Evolutionary conservation across 1,140 invertebrate species (phyloP).

Genomic region (Atta texana): DNA sequence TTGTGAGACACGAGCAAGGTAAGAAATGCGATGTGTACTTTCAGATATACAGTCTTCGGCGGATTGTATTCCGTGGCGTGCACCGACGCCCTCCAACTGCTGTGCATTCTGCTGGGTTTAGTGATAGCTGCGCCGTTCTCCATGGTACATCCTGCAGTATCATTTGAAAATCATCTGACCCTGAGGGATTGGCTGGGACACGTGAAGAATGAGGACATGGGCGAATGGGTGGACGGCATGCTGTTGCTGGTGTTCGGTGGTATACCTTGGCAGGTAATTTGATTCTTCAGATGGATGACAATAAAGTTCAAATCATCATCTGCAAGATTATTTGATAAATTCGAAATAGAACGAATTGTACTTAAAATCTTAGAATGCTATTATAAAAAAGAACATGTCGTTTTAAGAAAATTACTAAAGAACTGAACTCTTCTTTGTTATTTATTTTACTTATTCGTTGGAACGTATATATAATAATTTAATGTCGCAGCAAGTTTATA

Average conservation of each 20-base stretch:
- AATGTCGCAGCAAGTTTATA: too few relatives aligned
- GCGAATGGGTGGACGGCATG: slow-evolving; percentile 90
- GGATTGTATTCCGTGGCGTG: slow-evolving; percentile 93
- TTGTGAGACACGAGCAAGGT: not conserved
- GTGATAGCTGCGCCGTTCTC: slow-evolving; percentile 88
- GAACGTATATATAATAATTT: too few relatives aligned
- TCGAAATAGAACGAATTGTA: not conserved
- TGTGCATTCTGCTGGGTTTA: slow-evolving; percentile 92
- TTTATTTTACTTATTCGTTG: not conserved
- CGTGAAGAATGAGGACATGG: slow-evolving; percentile 87
- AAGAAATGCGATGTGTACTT: slow-evolving; percentile 12
- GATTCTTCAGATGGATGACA: not conserved
- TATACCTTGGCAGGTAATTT: slow-evolving; percentile 93
- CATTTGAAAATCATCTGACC: slow-evolving; percentile 84
- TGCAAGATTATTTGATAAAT: not conserved
- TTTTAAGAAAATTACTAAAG: not conserved
- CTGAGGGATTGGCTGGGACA: slow-evolving; percentile 89
- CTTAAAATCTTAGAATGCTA: not conserved
- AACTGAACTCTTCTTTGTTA: not conserved
- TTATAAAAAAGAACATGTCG: not conserved
- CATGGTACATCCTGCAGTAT: slow-evolving; percentile 87
- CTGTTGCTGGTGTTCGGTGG: slow-evolving; percentile 93
- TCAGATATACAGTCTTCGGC: slow-evolving; percentile 91
- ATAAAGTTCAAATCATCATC: not conserved
- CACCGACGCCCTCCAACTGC: slow-evolving; percentile 93